A percentile compares a stretch with the other conserved stretches of the same genome.
Conservation (phyloP, 92 coral and sea anemone species). For the Phenganax subtilis region DNA sequence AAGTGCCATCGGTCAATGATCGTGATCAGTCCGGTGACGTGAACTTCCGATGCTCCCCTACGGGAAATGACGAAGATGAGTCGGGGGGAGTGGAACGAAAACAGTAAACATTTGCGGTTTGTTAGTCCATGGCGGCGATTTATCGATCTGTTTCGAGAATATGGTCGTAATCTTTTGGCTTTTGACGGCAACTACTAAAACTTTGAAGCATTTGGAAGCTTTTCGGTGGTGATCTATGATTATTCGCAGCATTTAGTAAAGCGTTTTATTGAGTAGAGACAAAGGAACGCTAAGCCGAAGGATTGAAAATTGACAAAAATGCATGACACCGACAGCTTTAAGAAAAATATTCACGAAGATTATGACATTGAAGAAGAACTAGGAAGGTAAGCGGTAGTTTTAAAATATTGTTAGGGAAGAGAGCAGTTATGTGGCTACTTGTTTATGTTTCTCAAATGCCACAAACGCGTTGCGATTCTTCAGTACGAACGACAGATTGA, state of each 20-base stretch:
- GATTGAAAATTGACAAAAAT: conserved; percentile 18
- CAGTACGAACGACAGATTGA: conserved; percentile 33
- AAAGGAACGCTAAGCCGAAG: background rate
- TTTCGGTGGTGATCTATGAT: background rate
- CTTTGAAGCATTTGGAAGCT: conserved; percentile 15
- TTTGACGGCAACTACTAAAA: conserved; percentile 2
- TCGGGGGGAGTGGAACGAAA: conserved; percentile 38
- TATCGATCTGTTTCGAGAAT: background rate
- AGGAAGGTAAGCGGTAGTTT: conserved; percentile 60
- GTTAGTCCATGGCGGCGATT: conserved; percentile 7
- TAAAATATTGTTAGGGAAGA: conserved; percentile 27
- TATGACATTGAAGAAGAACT: conserved; percentile 75
- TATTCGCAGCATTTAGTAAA: conserved; percentile 1
- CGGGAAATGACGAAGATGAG: conserved; percentile 39
- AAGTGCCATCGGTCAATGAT: background rate
- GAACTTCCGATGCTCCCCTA: background rate
- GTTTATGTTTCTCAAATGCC: background rate
- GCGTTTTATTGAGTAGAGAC: background rate
- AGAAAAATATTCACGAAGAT: conserved; percentile 58
- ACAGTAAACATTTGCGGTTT: conserved; percentile 19
- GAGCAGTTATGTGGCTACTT: conserved; percentile 11
- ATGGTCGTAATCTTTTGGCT: conserved; percentile 28
- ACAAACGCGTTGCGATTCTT: conserved; percentile 5
- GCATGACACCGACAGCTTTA: conserved; percentile 41
- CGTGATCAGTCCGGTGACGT: background rate